Evolutionary conservation across 1,140 invertebrate species (phyloP).

Genomic region (Calephelis nemesis): DNA sequence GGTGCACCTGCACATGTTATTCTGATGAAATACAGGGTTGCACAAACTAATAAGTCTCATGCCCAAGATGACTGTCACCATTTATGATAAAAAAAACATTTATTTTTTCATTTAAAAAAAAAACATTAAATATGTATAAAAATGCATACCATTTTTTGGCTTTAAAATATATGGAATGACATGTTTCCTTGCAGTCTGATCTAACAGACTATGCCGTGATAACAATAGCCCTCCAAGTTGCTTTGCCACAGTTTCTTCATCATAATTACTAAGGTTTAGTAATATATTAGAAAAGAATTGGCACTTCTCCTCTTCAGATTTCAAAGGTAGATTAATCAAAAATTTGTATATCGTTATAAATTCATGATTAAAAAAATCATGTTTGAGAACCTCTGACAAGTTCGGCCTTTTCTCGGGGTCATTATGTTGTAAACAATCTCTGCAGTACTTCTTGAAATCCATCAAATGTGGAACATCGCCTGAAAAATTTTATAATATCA

Average conservation of each 20-base stretch:
- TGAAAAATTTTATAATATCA: slow-evolving; percentile 54
- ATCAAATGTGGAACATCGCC: slow-evolving; percentile 83
- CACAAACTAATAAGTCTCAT: too few relatives aligned
- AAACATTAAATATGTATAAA: too few relatives aligned
- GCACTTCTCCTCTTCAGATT: slow-evolving; percentile 86
- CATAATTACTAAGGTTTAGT: slow-evolving; percentile 83
- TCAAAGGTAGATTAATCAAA: slow-evolving; percentile 88
- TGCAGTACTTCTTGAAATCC: slow-evolving; percentile 85
- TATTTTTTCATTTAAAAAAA: too few relatives aligned
- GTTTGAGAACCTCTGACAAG: slow-evolving; percentile 82
- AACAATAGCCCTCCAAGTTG: slow-evolving; percentile 87
- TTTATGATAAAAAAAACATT: not conserved
- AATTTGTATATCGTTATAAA: slow-evolving; percentile 91
- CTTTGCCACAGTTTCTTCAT: slow-evolving; percentile 88
- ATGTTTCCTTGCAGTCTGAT: slow-evolving; percentile 86
- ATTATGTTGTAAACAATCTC: slow-evolving; percentile 81
- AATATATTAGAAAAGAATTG: slow-evolving; percentile 87
- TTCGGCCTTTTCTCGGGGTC: slow-evolving; percentile 81
- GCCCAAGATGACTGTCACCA: not conserved
- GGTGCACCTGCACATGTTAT: too few relatives aligned
- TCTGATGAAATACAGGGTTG: too few relatives aligned
- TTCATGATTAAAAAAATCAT: slow-evolving; percentile 89
- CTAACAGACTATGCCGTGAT: slow-evolving; percentile 90
- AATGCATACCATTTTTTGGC: slow-evolving; percentile 80
- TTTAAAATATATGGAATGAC: slow-evolving; percentile 87